Base-by-base conservation (phyloP, 2,113 vertebrate genomes). In the Lanius collurio region DNA sequence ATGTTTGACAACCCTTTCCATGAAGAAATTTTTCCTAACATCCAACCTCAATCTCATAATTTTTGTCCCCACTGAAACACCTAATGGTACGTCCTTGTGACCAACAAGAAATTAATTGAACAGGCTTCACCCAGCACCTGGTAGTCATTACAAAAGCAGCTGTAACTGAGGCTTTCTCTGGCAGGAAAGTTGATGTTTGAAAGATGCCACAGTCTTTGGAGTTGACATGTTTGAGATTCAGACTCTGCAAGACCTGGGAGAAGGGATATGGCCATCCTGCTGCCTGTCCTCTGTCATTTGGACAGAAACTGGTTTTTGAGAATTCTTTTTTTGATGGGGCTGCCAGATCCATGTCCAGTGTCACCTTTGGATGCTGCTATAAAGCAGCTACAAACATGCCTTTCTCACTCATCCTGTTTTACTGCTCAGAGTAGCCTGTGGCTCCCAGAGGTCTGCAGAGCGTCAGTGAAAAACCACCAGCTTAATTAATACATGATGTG, bases 231-330 rank as follows among this genome's bases (percentile, higher is more conserved):
- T 60, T 75, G 83, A 81, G 14, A 24, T 59, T 71, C 39, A 57
- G 28, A 35, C 24, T 90, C 75, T 68, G 10, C 64, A 68, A 56
- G 74, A 28, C 2, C 55, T 2, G 0, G 10, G 12, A 41, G 19
- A 56, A 28, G 1, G 0, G 11, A 9, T 59, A 10, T 0, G 1
- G 6, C 44, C 11, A 0, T 33, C 52, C 68, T 52, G 21, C 71
- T 78, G 11, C 69, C 39, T 74, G 16, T 64, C 19, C 27, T 41
- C 4, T 74, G 3, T 31, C 39, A 59, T 55, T 56, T 6, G 27
- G 18, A n/a, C 44, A 57, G 63, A 59, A 73, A 69, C 1, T 14
- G 37, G 8, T 6, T 87, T 92, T 74, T 63, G 39, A 52, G 39
- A 15, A 16, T 37, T 42, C 28, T 60, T 17, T 24, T 37, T n/a